phyloP scores from a whole-genome alignment of 2,113 vertebrate species.

The Eleginops maclovinus region DNA sequence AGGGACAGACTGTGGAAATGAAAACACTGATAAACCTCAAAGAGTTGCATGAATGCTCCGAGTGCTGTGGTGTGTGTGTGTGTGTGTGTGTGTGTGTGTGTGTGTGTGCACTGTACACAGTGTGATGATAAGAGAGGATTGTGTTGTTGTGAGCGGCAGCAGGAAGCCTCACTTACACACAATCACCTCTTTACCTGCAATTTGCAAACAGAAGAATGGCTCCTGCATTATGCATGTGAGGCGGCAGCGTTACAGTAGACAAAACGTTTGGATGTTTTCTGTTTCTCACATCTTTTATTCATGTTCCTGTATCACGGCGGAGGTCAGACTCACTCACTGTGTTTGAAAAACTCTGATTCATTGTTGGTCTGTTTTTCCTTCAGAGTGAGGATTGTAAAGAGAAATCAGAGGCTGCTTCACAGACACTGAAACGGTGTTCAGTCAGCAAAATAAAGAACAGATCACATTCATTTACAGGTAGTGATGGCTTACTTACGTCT shows the following conservation, averaged over 20 bases:
- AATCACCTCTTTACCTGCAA: constrained; percentile 54
- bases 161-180: constrained; percentile 40
- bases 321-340: no score
- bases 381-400: no score
- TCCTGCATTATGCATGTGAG: constrained; percentile 55
- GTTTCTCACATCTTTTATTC: constrained; percentile 46
- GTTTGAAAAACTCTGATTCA: no score
- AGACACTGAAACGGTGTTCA: no score
- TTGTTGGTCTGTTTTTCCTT: no score
- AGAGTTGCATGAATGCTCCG: constrained; percentile 66
- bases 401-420: no score
- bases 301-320: constrained; percentile 17
- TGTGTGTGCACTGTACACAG: constrained; percentile 56
- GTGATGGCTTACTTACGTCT: no score
- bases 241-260: constrained; percentile 15
- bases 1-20: constrained; percentile 70
- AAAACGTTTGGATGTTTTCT: constrained; percentile 15
- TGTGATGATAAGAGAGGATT: constrained; percentile 58
- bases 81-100: no score
- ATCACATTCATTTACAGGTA: no score
- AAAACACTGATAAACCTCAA: constrained; percentile 76
- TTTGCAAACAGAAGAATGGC: constrained; percentile 43
- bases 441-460: no score
- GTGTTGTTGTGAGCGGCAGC: constrained; percentile 49
- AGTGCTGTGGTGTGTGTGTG: constrained; percentile 12